Evolutionary conservation across 1,140 invertebrate species (phyloP).

Genomic region (Goniozus legneri): DNA sequence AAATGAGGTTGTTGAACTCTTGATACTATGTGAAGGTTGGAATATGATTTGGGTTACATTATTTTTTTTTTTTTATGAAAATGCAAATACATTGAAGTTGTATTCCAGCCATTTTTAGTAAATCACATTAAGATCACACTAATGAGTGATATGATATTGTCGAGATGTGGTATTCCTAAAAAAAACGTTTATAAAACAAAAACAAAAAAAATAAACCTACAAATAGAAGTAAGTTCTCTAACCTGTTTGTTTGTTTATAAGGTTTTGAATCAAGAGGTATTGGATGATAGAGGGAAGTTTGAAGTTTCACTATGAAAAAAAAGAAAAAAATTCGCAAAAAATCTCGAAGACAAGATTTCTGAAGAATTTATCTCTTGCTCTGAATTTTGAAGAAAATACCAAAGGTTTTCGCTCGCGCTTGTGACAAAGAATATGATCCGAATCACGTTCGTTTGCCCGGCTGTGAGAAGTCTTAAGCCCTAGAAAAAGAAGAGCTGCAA

Average conservation of each 20-base stretch:
- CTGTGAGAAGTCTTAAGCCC: slow-evolving; percentile 52
- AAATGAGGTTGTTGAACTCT: slow-evolving; percentile 30
- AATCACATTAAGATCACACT: slow-evolving; percentile 8
- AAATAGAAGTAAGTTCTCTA: slow-evolving; percentile 49
- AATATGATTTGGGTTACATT: slow-evolving; percentile 37
- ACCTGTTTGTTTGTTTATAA: slow-evolving; percentile 57
- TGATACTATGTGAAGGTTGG: slow-evolving; percentile 49
- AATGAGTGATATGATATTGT: slow-evolving; percentile 13
- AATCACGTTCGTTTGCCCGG: slow-evolving; percentile 45
- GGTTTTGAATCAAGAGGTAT: slow-evolving; percentile 58
- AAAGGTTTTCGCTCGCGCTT: slow-evolving; percentile 50
- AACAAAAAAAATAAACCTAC: slow-evolving; percentile 30
- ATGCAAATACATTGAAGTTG: slow-evolving; percentile 28
- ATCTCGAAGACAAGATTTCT: slow-evolving; percentile 48
- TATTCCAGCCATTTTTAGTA: slow-evolving; percentile 31
- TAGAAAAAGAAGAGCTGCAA: slow-evolving; percentile 43
- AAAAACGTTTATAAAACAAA: slow-evolving; percentile 23
- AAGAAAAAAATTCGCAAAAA: slow-evolving; percentile 46
- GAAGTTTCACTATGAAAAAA: slow-evolving; percentile 54
- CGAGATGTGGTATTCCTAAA: slow-evolving; percentile 28
- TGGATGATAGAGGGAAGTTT: slow-evolving; percentile 58
- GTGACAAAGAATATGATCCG: slow-evolving; percentile 56
- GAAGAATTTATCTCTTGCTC: slow-evolving; percentile 48
- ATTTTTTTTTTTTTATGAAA: slow-evolving; percentile 19
- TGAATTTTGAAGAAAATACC: slow-evolving; percentile 44